Base-by-base conservation (phyloP, 2,888 invertebrate species). In the Platerodrilus igneus region DNA sequence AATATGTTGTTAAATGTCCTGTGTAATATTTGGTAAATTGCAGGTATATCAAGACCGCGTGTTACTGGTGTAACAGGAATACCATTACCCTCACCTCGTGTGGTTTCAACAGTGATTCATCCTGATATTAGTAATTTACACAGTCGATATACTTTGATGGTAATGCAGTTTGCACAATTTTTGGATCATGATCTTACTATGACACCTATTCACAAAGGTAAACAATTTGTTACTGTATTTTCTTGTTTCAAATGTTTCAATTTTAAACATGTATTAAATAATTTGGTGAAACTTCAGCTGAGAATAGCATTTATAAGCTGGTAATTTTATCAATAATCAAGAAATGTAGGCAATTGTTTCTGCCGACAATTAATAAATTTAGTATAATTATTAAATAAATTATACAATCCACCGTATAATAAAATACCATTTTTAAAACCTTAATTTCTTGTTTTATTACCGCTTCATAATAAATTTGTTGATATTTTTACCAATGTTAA, bases 161-260 rank as follows among this genome's bases (percentile, higher is more conserved):
- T 87, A 22, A 95, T 95, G 94, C 94, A 94, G 71, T 94, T 83
- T 58, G 94, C 92, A 0, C 94, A 95, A 66, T 85, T 96, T 58
- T 66, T 95, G 11, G 95, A 95, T 66, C 95, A 95, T 69, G 95
- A 95, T 64, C 73, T 96, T 32, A 94, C 94, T 1, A 83, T 93
- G 78, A 93, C 94, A 1, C 95, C 92, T 1, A 89, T 91, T 37
- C 89, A 87, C 58, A 88, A 88, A 73, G 89, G 81, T 77, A 55
- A n/a, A 44, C 53, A 37, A 35, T 27, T 9, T 3, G 3, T 18
- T 26, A n/a, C 5, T 8, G 19, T 6, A 19, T n/a, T n/a, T n/a
- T n/a, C n/a, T n/a, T n/a, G n/a, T n/a, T n/a, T n/a, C n/a, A n/a
- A n/a, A n/a, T n/a, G n/a, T n/a, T n/a, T n/a, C n/a, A n/a, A n/a